Evolutionary conservation across 2,113 vertebrate genomes (phyloP).

Genomic region (Cygnus atratus): DNA sequence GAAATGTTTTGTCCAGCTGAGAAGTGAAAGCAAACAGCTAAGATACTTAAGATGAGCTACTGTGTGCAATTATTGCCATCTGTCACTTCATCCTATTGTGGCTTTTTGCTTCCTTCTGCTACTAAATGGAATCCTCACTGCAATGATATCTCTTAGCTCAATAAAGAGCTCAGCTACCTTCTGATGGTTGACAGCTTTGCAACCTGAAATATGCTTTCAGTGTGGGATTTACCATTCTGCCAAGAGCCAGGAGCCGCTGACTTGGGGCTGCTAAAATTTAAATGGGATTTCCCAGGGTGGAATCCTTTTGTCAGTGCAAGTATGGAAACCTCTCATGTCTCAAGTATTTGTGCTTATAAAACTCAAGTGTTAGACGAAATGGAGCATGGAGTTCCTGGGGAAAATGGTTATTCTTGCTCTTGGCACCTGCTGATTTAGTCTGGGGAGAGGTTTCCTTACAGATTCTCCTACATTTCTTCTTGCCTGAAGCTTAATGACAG

Average conservation of each 20-base stretch:
- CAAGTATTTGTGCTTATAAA: conserved; percentile 24
- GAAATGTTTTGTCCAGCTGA: conserved; percentile 24
- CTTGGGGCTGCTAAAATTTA: conserved; percentile 9
- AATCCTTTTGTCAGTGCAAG: not conserved
- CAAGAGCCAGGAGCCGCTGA: not conserved
- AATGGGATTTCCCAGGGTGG: conserved; percentile 31
- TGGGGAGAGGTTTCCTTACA: not conserved
- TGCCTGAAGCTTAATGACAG: not conserved
- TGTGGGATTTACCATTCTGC: conserved; percentile 24
- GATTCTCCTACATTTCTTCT: not conserved
- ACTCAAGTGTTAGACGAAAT: conserved; percentile 28
- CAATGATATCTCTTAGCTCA: not conserved
- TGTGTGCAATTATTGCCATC: not conserved
- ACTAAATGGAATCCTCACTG: not conserved
- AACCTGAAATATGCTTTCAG: not conserved
- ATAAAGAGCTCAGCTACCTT: not conserved
- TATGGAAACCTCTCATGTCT: conserved; percentile 26
- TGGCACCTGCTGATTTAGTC: not conserved
- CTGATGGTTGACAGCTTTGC: conserved; percentile 4
- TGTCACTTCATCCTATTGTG: not conserved
- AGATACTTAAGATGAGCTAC: conserved; percentile 42
- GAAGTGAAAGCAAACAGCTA: conserved; percentile 30
- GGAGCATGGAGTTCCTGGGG: not conserved
- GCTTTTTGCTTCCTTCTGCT: conserved; percentile 33
- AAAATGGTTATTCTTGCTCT: not conserved